Base-by-base conservation (phyloP, 2,888 invertebrate genomes). In the Epistrophe grossulariae region DNA sequence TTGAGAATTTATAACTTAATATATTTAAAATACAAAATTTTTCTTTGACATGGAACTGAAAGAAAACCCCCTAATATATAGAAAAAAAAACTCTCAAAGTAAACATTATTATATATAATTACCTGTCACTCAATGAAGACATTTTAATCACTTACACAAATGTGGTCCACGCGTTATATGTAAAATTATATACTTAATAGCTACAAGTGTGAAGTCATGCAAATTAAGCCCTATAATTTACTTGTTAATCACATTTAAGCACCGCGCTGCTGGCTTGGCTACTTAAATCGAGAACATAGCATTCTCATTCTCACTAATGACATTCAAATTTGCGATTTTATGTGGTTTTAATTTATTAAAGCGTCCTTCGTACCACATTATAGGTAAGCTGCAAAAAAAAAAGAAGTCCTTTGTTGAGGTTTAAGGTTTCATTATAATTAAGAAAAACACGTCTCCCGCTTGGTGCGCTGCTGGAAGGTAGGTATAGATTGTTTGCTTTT, bases 271-370 rank as follows among this genome's bases (percentile, higher is more conserved):
- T n/a, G n/a, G n/a, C n/a, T n/a, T 81, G 77, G 52, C 71, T 77
- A 77, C 48, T 62, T 62, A 62, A 81, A 81, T 76, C 57, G 40
- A 19, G 28, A 15, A 45, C 64, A 17, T 11, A 77, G 19, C 62
- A 77, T 71, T 71, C 48, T n/a, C 62, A 77, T 71, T 71, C 48
- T 50, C 52, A 55, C 62, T 31, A 72, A 82, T 78, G 71, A 71
- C 64, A 77, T 78, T 77, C 59, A 66, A 82, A 82, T 82, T 78
- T 64, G 70, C 48, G 62, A 70, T 81, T 81, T 70, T 55, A 38
- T 82, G 71, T 50, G 71, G 57, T 82, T 78, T 72, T 71, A 71
- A 77, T 77, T 71, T 66, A 66, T 70, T 70, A 64, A 43, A 13
- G 15, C 13, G 6, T 19, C 60, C 52, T 15, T 24, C 52, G 35